Evolutionary conservation across 2,113 vertebrate species (phyloP).

Genomic region (Hippopotamus amphibius): DNA sequence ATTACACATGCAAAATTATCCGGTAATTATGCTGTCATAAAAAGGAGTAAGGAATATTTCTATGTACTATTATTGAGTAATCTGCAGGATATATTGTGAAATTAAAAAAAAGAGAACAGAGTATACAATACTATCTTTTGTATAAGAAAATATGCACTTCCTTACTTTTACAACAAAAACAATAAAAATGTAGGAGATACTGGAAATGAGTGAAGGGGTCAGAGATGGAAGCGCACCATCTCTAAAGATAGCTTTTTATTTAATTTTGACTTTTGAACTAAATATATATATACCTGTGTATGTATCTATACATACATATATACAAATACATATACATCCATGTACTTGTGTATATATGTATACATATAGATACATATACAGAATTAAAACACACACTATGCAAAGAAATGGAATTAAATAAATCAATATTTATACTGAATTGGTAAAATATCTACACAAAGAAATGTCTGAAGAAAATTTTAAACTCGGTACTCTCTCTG

Average conservation of each 20-base stretch:
- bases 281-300: background rate
- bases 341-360: no score
- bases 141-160: background rate
- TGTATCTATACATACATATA: background rate
- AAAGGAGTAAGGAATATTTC: background rate
- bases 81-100: background rate
- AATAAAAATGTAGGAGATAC: background rate
- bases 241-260: background rate
- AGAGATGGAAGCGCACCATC: background rate
- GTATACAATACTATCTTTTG: background rate
- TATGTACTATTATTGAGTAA: background rate
- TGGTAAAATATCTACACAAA: background rate
- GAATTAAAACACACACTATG: background rate
- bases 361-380: background rate
- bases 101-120: background rate
- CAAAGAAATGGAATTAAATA: background rate
- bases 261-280: constrained; percentile 11
- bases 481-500: background rate
- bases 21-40: background rate
- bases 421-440: background rate
- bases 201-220: background rate
- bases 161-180: constrained; percentile 42
- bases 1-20: background rate
- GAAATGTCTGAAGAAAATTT: background rate
- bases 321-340: background rate